phyloP scores from a whole-genome alignment of 2,888 invertebrate genomes.

The Nephrotoma guestfalica region DNA sequence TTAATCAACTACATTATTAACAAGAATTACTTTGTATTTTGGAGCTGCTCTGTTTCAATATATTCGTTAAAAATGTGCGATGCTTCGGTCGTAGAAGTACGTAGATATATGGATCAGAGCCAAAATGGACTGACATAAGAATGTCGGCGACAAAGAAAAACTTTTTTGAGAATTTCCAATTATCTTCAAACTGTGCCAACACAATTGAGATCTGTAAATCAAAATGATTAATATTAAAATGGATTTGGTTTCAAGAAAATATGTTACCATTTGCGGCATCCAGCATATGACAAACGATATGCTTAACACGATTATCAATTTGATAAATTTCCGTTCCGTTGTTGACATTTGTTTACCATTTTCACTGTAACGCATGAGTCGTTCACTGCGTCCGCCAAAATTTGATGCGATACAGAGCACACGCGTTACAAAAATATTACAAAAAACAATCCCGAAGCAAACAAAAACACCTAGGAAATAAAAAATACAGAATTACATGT shows the following conservation, averaged over 20 bases:
- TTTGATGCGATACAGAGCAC: constrained; percentile 41
- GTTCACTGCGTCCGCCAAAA: constrained; percentile 27
- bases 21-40: not conserved
- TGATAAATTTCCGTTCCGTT: not conserved
- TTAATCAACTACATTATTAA: not conserved
- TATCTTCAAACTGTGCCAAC: constrained; percentile 34
- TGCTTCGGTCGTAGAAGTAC: constrained; percentile 50
- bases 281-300: constrained; percentile 72
- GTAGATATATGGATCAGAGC: constrained; percentile 70
- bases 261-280: constrained; percentile 71
- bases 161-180: not conserved
- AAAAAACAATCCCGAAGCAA: constrained; percentile 61
- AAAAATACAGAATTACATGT: not conserved
- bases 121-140: constrained; percentile 66
- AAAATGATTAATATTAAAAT: constrained; percentile 12
- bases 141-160: constrained; percentile 49
- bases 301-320: constrained; percentile 29
- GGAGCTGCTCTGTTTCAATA: not conserved
- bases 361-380: constrained; percentile 25
- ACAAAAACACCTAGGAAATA: constrained; percentile 46
- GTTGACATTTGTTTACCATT: not conserved
- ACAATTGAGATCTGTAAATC: constrained; percentile 47
- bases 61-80: not conserved
- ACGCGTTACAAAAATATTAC: constrained; percentile 68
- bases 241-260: constrained; percentile 12